Conservation (phyloP, 2,797 vertebrate genomes). For the Saxicola maurus region DNA sequence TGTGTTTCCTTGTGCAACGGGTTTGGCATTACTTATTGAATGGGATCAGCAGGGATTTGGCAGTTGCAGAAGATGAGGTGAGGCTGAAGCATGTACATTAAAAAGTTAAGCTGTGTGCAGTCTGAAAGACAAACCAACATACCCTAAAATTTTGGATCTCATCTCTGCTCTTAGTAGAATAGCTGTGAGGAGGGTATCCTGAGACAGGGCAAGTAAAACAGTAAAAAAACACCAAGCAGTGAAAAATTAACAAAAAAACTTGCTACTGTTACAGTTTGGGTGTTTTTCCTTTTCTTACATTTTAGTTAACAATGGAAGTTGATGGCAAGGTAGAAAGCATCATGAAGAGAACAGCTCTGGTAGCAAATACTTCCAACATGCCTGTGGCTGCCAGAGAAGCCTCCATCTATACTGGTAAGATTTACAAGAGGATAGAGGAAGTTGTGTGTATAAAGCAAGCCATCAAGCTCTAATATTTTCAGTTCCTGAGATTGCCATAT, state of each 20-base stretch:
- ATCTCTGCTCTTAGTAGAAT: neutral
- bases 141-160: neutral
- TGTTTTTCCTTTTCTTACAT: neutral
- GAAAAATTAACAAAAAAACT: neutral
- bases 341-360: conserved; percentile 97
- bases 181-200: neutral
- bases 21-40: neutral
- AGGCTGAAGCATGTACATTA: neutral
- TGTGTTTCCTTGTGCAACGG: neutral
- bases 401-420: conserved; percentile 95
- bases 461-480: neutral
- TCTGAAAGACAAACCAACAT: neutral
- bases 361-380: conserved; percentile 99
- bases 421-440: neutral
- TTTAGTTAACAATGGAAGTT: conserved; percentile 96
- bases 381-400: conserved; percentile 98
- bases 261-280: neutral
- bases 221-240: neutral
- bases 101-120: neutral
- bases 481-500: neutral
- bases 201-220: neutral
- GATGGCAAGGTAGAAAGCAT: conserved; percentile 95
- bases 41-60: neutral
- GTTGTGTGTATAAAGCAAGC: neutral
- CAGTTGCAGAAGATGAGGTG: neutral